These are phyloP conservation scores for Macropis europaea DNA, from an alignment of 2,888 invertebrate genomes.

Conservation along the genomic window DNA sequence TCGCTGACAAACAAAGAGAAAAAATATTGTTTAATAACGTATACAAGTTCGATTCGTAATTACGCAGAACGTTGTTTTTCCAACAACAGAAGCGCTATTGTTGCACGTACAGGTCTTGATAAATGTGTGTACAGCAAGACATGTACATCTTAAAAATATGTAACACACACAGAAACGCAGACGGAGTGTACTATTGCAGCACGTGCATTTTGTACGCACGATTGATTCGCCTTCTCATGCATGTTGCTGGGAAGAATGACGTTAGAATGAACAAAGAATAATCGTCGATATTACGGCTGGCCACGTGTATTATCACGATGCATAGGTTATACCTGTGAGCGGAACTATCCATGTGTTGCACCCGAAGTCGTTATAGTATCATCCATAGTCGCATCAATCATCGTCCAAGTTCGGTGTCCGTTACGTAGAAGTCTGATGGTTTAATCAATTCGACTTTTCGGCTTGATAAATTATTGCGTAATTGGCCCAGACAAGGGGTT, in stretches of 20 bases:
- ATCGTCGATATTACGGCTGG: constrained; percentile 45
- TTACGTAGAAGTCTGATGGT: constrained; percentile 12
- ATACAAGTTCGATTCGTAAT: too few species aligned
- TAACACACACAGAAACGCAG: not conserved
- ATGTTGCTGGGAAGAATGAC: constrained; percentile 48
- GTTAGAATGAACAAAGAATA: constrained; percentile 57
- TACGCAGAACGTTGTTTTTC: too few species aligned
- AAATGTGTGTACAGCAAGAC: not conserved
- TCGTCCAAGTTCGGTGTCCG: constrained; percentile 2
- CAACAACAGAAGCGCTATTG: too few species aligned
- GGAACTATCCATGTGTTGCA: constrained; percentile 10
- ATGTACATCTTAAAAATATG: not conserved
- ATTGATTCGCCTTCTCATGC: constrained; percentile 51
- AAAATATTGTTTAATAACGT: too few species aligned
- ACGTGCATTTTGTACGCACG: constrained; percentile 39
- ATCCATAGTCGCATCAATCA: constrained; percentile 30
- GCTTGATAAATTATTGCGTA: not conserved
- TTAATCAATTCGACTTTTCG: constrained; percentile 5
- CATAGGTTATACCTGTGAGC: constrained; percentile 9
- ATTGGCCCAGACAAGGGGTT: not conserved
- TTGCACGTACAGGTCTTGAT: not conserved
- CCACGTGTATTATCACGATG: not conserved
- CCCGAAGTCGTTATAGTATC: not conserved
- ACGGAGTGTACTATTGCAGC: not conserved
- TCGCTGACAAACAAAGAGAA: too few species aligned